A percentile compares a stretch with the other conserved stretches of the same genome.
Evolutionary conservation across 64 coral and sea anemone species (phyloP).

Genomic region (Platygyra sinensis): DNA sequence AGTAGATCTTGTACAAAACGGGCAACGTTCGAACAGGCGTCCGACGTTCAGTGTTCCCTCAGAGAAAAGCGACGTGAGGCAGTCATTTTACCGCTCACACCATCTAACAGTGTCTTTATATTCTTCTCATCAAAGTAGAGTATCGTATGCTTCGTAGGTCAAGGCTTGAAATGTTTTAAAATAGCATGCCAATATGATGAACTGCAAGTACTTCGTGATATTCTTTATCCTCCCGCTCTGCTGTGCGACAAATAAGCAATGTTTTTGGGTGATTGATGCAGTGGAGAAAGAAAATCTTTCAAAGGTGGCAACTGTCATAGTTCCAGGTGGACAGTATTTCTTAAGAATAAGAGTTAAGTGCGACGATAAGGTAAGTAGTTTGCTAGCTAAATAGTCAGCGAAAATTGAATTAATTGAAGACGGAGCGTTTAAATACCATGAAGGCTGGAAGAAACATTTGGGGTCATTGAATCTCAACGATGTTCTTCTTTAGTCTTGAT

Average conservation of each 20-base stretch:
- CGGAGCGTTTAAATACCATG: too few relatives aligned
- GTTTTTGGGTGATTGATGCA: conserved; percentile 28
- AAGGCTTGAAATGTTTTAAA: neutral
- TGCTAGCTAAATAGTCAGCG: neutral
- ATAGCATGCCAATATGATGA: neutral
- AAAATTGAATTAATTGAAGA: too few relatives aligned
- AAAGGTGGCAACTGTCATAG: neutral
- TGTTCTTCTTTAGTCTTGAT: too few relatives aligned
- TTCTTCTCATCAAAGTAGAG: too few relatives aligned
- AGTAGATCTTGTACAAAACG: too few relatives aligned
- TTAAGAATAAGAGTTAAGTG: conserved; percentile 49
- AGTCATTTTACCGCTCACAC: too few relatives aligned
- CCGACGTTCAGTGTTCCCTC: too few relatives aligned
- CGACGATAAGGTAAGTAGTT: conserved; percentile 8
- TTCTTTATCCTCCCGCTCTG: neutral
- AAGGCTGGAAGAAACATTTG: too few relatives aligned
- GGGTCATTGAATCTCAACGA: too few relatives aligned
- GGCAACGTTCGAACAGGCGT: too few relatives aligned
- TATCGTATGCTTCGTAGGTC: neutral
- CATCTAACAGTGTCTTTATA: too few relatives aligned
- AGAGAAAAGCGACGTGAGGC: too few relatives aligned
- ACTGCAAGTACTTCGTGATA: neutral
- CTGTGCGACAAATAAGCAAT: neutral
- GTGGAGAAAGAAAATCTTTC: conserved; percentile 21
- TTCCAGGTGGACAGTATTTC: conserved; percentile 49